phyloP scores from a whole-genome alignment of 2,113 vertebrate genomes.

The Melanerpes aurifrons region DNA sequence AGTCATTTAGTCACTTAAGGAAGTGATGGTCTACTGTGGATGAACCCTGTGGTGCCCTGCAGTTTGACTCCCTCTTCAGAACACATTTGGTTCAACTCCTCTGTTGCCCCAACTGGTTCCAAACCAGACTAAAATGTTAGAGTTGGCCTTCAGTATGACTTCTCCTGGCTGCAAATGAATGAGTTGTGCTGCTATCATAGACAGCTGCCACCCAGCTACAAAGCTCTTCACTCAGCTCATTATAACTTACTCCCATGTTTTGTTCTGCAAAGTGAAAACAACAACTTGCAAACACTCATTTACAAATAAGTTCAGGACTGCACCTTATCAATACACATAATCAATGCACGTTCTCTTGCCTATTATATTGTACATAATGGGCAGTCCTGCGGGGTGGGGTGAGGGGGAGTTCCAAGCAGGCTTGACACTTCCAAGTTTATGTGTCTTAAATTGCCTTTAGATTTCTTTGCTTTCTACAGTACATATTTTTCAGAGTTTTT shows the following conservation, averaged over 20 bases:
- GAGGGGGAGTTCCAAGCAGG: neutral
- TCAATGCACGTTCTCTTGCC: neutral
- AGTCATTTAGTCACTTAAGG: neutral
- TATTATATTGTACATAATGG: neutral
- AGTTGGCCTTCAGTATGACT: neutral
- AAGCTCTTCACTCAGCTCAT: neutral
- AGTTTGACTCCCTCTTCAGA: neutral
- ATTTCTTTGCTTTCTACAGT: neutral
- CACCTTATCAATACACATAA: neutral
- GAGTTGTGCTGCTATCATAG: neutral
- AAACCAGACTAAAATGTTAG: neutral
- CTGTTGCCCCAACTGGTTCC: neutral
- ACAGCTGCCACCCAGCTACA: neutral
- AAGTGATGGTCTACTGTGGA: neutral
- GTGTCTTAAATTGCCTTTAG: neutral
- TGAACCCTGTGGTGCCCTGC: neutral
- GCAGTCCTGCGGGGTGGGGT: neutral
- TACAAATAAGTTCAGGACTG: neutral
- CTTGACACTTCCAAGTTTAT: neutral
- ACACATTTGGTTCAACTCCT: neutral
- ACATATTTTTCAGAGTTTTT: slow-evolving; percentile 23
- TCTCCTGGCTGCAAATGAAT: neutral
- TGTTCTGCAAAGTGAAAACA: neutral
- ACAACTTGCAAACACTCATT: neutral
- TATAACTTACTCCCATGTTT: neutral